These are phyloP conservation scores for Drosophila arawakana DNA, from an alignment of 1,140 invertebrate species.

Conservation along the genomic window DNA sequence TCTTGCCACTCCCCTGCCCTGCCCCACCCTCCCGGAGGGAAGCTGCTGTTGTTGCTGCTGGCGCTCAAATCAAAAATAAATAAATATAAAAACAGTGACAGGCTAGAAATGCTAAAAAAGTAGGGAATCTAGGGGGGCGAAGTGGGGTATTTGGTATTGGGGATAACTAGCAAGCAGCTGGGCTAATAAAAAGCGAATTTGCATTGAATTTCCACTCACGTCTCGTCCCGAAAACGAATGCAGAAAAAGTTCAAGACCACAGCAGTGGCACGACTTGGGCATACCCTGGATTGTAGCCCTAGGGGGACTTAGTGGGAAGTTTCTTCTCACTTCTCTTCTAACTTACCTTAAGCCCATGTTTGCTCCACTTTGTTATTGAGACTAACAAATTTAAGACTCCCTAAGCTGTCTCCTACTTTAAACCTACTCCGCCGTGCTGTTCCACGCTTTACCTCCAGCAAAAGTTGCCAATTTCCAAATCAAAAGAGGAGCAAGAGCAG, in stretches of 20 bases:
- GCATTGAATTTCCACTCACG: constrained; percentile 64
- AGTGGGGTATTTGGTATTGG: neutral
- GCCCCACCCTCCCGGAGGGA: neutral
- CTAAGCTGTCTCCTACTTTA: neutral
- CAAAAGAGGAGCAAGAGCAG: neutral
- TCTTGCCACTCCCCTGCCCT: constrained; percentile 38
- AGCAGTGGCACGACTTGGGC: constrained; percentile 3
- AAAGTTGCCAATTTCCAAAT: constrained; percentile 10
- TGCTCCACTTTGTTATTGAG: too few species aligned
- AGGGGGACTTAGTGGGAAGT: too few species aligned
- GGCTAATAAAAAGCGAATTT: constrained; percentile 65
- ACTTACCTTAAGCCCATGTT: too few species aligned
- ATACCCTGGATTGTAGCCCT: constrained; percentile 3
- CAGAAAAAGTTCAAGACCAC: neutral
- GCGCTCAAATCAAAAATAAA: constrained; percentile 77
- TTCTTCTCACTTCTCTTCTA: too few species aligned
- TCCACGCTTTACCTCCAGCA: neutral
- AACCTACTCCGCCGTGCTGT: neutral
- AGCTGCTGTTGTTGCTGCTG: constrained; percentile 29
- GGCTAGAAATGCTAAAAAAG: constrained; percentile 10
- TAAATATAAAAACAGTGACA: constrained; percentile 71
- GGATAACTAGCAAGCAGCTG: constrained; percentile 51
- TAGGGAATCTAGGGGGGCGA: neutral
- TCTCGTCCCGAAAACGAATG: constrained; percentile 21
- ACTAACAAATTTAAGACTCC: neutral